These are phyloP conservation scores for Rhinoderma darwinii DNA, from an alignment of 2,113 vertebrate species.

Conservation along the genomic window DNA sequence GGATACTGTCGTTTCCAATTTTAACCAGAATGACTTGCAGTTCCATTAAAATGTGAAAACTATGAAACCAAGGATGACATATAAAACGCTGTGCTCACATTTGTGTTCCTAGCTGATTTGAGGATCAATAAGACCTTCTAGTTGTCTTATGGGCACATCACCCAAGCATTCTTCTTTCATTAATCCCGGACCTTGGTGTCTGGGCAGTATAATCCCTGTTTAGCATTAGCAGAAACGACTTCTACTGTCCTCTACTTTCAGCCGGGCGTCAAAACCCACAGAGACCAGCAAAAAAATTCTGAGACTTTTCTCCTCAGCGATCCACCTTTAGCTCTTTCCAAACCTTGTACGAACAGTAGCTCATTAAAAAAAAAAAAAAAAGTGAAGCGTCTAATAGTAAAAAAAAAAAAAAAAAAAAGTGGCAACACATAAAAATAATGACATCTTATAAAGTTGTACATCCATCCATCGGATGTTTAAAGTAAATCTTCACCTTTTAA, in stretches of 20 bases:
- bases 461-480: not conserved
- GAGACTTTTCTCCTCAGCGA: conserved; percentile 69
- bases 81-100: not conserved
- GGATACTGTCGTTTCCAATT: conserved; percentile 2
- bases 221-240: conserved; percentile 75
- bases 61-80: not conserved
- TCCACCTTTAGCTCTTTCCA: not conserved
- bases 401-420: conserved; percentile 77
- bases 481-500: not conserved
- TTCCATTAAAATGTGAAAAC: not conserved
- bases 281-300: conserved; percentile 74
- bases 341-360: conserved; percentile 69
- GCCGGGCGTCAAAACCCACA: conserved; percentile 54
- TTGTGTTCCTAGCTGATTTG: not conserved
- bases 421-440: conserved; percentile 75
- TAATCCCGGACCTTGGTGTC: conserved; percentile 78
- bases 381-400: conserved; percentile 74
- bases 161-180: conserved; percentile 66
- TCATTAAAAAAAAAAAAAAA: conserved; percentile 76
- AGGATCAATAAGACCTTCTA: not conserved
- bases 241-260: conserved; percentile 61
- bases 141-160: conserved; percentile 62
- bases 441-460: conserved; percentile 38
- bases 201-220: conserved; percentile 78
- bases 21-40: not conserved